phyloP scores from a whole-genome alignment of 2,113 vertebrate genomes.

The Morone saxatilis region DNA sequence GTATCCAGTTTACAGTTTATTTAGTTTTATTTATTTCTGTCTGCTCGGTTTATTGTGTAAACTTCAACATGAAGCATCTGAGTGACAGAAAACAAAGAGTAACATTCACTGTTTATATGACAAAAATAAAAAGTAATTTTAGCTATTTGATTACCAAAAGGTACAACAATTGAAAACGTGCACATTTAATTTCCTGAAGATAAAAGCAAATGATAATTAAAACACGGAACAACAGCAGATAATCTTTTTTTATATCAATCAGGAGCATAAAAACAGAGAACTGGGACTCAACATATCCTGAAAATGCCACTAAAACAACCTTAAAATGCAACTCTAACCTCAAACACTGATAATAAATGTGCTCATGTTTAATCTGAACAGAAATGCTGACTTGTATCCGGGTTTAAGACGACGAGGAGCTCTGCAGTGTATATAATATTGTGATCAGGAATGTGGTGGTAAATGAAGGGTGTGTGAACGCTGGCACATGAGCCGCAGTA shows the following conservation, averaged over 20 bases:
- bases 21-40: neutral
- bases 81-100: neutral
- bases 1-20: neutral
- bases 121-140: no score
- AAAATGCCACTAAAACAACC: neutral
- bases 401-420: neutral
- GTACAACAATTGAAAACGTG: neutral
- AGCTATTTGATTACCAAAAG: neutral
- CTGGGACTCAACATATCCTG: no score
- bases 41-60: neutral
- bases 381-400: neutral
- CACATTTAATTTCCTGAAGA: neutral
- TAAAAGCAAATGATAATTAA: neutral
- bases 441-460: neutral
- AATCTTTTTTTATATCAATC: neutral
- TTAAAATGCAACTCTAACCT: neutral
- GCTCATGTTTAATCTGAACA: no score
- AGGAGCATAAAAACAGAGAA: neutral
- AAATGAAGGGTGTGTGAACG: slow-evolving; percentile 29
- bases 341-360: neutral
- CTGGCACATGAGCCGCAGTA: slow-evolving; percentile 9
- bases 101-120: no score
- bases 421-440: neutral
- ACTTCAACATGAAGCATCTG: slow-evolving; percentile 6
- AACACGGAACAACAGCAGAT: neutral